A percentile compares a stretch with the other conserved stretches of the same genome.
Conservation (phyloP, 53 echinoderm and acorn worm species). For the Holothuria leucospilota region DNA sequence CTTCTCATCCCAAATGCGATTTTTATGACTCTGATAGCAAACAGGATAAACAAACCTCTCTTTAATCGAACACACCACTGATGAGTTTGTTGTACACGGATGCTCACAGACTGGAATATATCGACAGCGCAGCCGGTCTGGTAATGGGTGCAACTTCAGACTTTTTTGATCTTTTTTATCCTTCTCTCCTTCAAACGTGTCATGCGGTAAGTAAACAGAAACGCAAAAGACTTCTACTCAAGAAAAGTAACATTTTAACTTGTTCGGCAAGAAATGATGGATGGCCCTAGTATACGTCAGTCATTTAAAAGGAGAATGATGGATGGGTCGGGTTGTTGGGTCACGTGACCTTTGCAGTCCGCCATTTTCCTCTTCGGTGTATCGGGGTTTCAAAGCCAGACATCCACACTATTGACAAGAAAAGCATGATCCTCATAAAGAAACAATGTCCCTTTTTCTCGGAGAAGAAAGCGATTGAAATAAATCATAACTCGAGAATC, state of each 20-base stretch:
- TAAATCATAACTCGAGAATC: conserved; percentile 17
- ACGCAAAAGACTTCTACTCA: no score
- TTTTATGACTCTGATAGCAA: conserved; percentile 35
- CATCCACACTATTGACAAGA: conserved; percentile 20
- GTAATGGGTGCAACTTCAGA: no score
- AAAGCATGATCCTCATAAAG: conserved; percentile 8
- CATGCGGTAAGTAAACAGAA: no score
- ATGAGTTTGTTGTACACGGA: no score
- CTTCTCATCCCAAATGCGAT: conserved; percentile 13
- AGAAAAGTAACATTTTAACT: conserved; percentile 33
- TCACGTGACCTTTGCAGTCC: conserved; percentile 31
- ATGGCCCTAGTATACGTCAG: conserved; percentile 23
- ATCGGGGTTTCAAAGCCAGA: conserved; percentile 11
- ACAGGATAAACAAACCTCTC: conserved; percentile 19
- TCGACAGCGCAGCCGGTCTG: no score
- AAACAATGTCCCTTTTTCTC: conserved; percentile 36
- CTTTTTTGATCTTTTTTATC: no score
- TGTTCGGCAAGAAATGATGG: conserved; percentile 11
- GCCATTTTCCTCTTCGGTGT: conserved; percentile 23
- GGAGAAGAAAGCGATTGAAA: background rate
- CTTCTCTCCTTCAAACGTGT: no score
- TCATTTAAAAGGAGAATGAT: conserved; percentile 35
- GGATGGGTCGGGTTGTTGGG: conserved; percentile 23
- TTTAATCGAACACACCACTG: background rate
- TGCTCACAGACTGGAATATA: no score